Evolutionary conservation across 2,113 vertebrate genomes (phyloP), one percentile per base, ranked within the genome.

Genomic region (Halcyon senegalensis): DNA sequence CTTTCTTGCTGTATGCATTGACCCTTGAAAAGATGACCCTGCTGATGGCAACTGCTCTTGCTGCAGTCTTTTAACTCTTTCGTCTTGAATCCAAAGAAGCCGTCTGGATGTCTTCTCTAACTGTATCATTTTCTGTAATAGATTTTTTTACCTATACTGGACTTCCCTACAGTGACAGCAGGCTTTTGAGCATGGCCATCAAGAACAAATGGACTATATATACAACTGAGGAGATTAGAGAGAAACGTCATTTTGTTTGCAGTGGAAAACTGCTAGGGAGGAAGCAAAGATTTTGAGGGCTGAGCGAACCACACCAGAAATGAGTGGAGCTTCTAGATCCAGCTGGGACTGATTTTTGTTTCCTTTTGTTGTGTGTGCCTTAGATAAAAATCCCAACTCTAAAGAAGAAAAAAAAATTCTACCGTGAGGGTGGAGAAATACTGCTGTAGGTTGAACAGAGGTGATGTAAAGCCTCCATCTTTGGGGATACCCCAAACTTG

Each of bases 181-280:
- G 87, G 81, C 58, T 66, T 96, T 85, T 87, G 58, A 69, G 78
- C 53, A 87, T 95, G 63, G 44, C 78, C 92, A 93, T 80, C 75
- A 88, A 78, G 69, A 87, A 48, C 19, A 75, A 84, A 53, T 58
- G 21, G 39, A 25, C 28, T 4, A 2, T 67, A 31, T 2, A 43
- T 80, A 60, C 53, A 50, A 48, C 15, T 58, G 39, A 93, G n/a
- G 24, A 75, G 35, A 81, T 90, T 63, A 70, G 62, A 80, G 66
- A 87, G n/a, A 86, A 77, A 93, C 25, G 19, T 20, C 6, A 58
- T 93, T 92, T 78, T 78, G 10, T 89, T 94, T 64, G 60, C 48
- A 37, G 48, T 17, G 24, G 43, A 56, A 84, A 93, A 90, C 89
- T 50, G 41, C 56, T 85, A 43, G 87, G 16, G 59, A 80, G 27